These are phyloP conservation scores for Hylomyscus alleni DNA, from an alignment of 2,797 vertebrate species.

Conservation along the genomic window DNA sequence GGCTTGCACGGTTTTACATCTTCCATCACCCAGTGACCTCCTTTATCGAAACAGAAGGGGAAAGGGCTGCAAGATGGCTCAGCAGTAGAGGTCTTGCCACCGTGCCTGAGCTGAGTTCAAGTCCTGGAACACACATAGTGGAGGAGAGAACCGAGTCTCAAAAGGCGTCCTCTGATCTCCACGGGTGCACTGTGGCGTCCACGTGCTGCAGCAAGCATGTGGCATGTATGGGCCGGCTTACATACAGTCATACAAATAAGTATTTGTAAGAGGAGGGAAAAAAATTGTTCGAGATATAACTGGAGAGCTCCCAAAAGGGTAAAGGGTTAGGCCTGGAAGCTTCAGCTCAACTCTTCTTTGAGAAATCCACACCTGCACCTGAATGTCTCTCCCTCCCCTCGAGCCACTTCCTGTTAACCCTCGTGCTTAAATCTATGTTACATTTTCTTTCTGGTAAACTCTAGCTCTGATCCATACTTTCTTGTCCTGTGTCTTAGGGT, in stretches of 20 bases:
- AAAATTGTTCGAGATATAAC: neutral
- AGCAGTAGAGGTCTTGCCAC: neutral
- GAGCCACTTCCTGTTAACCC: neutral
- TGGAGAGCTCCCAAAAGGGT: neutral
- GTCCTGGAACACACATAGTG: too few relatives aligned
- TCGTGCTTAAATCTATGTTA: neutral
- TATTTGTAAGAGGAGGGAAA: neutral
- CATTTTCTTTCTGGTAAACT: neutral
- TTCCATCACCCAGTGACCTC: neutral
- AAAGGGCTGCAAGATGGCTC: neutral
- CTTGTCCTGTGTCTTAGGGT: neutral
- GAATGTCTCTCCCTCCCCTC: neutral
- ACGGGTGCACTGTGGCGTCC: neutral
- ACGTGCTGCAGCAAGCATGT: too few relatives aligned
- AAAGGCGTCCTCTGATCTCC: neutral
- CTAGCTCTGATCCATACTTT: neutral
- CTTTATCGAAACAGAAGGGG: neutral
- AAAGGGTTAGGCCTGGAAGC: too few relatives aligned
- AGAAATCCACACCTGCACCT: neutral
- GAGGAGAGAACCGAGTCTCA: neutral
- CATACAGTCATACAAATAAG: neutral
- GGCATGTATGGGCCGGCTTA: neutral
- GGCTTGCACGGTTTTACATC: too few relatives aligned
- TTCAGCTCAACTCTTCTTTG: neutral
- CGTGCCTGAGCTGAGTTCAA: neutral